Percentiles rank a stretch among this genome's conserved stretches.
phyloP scores from a whole-genome alignment of 92 coral and sea anemone species.

The Pocillopora meandrina region DNA sequence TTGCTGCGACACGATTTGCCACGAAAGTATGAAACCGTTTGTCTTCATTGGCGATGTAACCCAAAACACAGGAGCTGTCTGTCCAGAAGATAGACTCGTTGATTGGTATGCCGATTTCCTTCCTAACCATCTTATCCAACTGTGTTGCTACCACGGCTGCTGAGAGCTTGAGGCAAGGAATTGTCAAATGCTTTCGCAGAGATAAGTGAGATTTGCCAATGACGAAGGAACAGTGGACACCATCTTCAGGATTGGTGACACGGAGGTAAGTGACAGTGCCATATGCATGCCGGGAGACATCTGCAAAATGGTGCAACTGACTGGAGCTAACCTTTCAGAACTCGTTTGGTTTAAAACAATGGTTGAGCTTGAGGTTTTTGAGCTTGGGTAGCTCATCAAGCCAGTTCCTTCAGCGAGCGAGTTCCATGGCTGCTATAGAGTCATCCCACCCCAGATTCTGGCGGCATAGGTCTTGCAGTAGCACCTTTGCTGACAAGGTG shows the following conservation, averaged over 20 bases:
- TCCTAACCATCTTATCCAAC: too few species aligned
- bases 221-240: not conserved
- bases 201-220: not conserved
- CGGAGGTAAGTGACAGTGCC: not conserved
- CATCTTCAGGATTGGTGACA: not conserved
- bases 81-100: not conserved
- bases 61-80: not conserved
- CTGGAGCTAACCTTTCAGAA: not conserved
- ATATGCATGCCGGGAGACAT: not conserved
- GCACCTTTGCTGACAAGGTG: constrained; percentile 21
- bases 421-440: not conserved
- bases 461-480: constrained; percentile 36
- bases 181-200: not conserved
- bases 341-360: not conserved
- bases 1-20: too few species aligned
- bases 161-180: not conserved
- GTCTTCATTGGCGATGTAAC: too few species aligned
- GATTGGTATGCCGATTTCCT: not conserved
- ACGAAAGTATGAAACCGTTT: too few species aligned
- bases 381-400: constrained; percentile 11
- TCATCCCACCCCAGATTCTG: constrained; percentile 38
- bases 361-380: not conserved
- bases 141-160: not conserved
- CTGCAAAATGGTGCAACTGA: constrained; percentile 1
- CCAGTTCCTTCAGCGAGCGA: not conserved